Conservation (phyloP, 2,888 invertebrate species). For the Allophyes oxyacanthae region DNA sequence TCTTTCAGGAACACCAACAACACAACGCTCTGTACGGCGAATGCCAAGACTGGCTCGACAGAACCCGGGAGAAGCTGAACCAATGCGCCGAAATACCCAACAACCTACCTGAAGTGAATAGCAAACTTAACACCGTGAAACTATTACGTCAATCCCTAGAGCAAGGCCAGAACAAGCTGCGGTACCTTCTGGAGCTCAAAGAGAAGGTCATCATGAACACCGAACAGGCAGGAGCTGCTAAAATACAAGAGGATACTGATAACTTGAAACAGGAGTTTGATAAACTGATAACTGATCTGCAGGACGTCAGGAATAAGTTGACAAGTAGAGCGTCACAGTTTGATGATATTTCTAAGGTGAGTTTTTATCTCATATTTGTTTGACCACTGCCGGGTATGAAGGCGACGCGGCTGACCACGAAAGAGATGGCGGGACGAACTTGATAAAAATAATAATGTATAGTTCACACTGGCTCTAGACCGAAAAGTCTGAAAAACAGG, state of each 20-base stretch:
- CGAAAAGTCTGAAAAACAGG: no score
- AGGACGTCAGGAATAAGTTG: conserved; percentile 93
- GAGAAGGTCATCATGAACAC: conserved; percentile 98
- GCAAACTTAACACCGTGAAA: conserved; percentile 95
- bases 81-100: conserved; percentile 95
- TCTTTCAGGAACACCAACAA: conserved; percentile 95
- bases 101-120: conserved; percentile 95
- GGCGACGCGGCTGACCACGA: no score
- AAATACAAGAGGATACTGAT: conserved; percentile 97
- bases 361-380: not conserved
- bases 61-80: conserved; percentile 95
- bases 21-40: conserved; percentile 97
- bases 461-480: no score
- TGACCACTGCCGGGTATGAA: no score
- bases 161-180: conserved; percentile 93
- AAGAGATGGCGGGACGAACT: no score
- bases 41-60: conserved; percentile 97
- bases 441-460: no score
- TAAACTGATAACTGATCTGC: conserved; percentile 94
- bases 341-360: conserved; percentile 95
- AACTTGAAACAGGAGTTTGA: conserved; percentile 97
- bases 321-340: conserved; percentile 93
- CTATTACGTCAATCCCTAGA: conserved; percentile 96
- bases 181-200: conserved; percentile 93
- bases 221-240: conserved; percentile 95